These are phyloP conservation scores for Charina bottae DNA, from an alignment of 2,113 vertebrate species.

Conservation along the genomic window DNA sequence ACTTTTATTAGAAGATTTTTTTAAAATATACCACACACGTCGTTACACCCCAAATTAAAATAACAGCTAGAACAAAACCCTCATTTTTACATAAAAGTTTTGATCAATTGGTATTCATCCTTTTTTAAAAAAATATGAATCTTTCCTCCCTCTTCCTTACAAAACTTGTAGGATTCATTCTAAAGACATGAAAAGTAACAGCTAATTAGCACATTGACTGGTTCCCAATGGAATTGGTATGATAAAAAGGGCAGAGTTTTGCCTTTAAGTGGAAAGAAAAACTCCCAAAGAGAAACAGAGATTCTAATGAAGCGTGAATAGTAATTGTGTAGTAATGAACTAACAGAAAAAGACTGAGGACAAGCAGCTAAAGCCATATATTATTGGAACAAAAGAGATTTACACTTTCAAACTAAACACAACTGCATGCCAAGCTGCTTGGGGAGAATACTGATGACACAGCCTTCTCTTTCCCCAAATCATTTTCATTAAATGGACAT, in stretches of 20 bases:
- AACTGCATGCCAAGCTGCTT: constrained; percentile 89
- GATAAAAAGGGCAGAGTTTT: constrained; percentile 85
- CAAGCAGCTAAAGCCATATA: constrained; percentile 97
- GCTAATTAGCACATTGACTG: constrained; percentile 95
- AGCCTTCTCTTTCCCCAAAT: constrained; percentile 84
- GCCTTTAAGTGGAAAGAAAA: constrained; percentile 61
- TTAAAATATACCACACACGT: constrained; percentile 49
- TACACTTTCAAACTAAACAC: constrained; percentile 99
- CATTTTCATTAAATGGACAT: constrained; percentile 99
- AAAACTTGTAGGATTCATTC: constrained; percentile 72
- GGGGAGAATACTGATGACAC: constrained; percentile 90
- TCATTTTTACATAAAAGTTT: constrained; percentile 58
- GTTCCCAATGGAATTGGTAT: constrained; percentile 88
- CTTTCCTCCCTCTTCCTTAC: constrained; percentile 52
- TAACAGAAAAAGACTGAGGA: constrained; percentile 97
- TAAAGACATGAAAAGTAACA: constrained; percentile 90
- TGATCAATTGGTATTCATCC: constrained; percentile 76
- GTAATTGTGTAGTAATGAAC: constrained; percentile 99
- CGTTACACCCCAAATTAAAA: constrained; percentile 66
- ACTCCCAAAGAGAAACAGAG: constrained; percentile 86
- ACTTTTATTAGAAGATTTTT: background rate
- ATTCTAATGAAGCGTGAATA: constrained; percentile 98
- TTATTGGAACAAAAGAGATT: constrained; percentile 97
- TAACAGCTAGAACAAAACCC: constrained; percentile 49
- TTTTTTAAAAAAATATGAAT: constrained; percentile 72